Conservation (phyloP, 64 coral and sea anemone species). For the Hydrozoanthus tunicans region DNA sequence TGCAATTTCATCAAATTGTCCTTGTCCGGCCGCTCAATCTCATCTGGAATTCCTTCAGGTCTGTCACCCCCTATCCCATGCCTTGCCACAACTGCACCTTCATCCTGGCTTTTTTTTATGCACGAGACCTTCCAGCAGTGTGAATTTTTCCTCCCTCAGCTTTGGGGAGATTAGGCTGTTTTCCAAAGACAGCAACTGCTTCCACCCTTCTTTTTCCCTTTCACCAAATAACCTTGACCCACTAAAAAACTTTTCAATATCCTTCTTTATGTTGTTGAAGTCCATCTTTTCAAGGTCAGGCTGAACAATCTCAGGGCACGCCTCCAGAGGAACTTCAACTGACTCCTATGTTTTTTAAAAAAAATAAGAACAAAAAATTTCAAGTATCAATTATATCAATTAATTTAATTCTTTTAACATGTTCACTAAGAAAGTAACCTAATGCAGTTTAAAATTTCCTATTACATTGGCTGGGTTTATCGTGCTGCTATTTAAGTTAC, state of each 20-base stretch:
- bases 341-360: slow-evolving; percentile 17
- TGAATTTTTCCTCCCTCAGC: background rate
- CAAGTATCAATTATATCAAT: too few relatives aligned
- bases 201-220: slow-evolving; percentile 1
- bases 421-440: too few relatives aligned
- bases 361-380: slow-evolving; percentile 5
- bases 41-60: background rate
- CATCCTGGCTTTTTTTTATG: background rate
- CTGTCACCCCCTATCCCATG: background rate
- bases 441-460: too few relatives aligned
- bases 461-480: too few relatives aligned
- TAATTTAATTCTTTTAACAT: too few relatives aligned
- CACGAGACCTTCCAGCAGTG: background rate
- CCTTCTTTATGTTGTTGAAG: slow-evolving; percentile 7
- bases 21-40: background rate
- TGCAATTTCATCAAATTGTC: background rate
- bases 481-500: background rate
- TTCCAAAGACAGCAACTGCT: background rate
- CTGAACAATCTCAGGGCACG: slow-evolving; percentile 25
- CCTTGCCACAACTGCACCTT: background rate
- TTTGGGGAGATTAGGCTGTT: slow-evolving; percentile 12
- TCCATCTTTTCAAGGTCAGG: slow-evolving; percentile 46
- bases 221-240: slow-evolving; percentile 22
- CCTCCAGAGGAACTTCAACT: background rate
- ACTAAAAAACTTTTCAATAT: slow-evolving; percentile 51